Conservation (phyloP, 2,797 vertebrate species). For the Microctenopoma stevenorrisi region DNA sequence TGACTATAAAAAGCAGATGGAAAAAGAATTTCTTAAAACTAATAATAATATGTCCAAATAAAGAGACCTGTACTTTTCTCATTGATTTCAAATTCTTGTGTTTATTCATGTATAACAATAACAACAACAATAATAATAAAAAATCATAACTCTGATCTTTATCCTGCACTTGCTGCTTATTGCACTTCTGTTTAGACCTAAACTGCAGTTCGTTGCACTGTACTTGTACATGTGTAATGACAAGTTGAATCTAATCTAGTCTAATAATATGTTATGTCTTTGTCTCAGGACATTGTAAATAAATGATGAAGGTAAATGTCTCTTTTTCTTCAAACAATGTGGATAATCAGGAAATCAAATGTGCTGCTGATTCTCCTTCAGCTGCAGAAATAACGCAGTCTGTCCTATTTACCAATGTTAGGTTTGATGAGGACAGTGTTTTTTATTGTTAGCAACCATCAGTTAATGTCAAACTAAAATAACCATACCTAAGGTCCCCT, state of each 20-base stretch:
- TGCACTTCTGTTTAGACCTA: too few species aligned
- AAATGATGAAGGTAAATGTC: background rate
- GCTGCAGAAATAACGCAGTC: background rate
- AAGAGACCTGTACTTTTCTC: constrained; percentile 30
- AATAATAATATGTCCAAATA: constrained; percentile 54
- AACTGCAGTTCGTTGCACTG: too few species aligned
- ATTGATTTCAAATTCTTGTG: constrained; percentile 27
- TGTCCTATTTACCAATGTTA: constrained; percentile 2
- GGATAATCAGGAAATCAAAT: background rate
- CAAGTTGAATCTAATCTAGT: too few species aligned
- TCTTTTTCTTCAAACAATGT: background rate
- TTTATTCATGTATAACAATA: background rate
- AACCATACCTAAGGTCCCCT: constrained; percentile 50
- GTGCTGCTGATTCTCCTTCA: background rate
- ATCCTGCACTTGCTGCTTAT: too few species aligned
- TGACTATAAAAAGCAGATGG: constrained; percentile 77
- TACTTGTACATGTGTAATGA: too few species aligned
- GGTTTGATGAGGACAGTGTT: constrained; percentile 43
- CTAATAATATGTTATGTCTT: background rate
- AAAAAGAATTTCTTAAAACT: constrained; percentile 63
- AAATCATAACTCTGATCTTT: too few species aligned
- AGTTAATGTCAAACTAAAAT: constrained; percentile 67
- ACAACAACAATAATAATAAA: too few species aligned
- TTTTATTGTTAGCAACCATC: constrained; percentile 57
- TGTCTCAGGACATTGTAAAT: constrained; percentile 11